Conservation (phyloP, 2,113 vertebrate species). For the Climacteris rufus region DNA sequence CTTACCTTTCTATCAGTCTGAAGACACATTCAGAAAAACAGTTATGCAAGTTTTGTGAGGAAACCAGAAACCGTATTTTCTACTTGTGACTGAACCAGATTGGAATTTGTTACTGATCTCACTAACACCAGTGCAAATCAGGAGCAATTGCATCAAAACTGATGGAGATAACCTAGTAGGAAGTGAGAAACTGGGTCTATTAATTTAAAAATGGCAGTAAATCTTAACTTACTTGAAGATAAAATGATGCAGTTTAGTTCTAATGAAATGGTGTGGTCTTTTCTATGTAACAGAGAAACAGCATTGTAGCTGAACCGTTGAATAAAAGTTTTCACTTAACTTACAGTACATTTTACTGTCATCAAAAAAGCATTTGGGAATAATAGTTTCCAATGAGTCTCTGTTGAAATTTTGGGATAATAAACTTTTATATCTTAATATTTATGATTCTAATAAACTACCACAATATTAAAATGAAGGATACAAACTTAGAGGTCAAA, state of each 20-base stretch:
- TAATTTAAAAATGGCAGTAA: neutral
- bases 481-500: constrained; percentile 66
- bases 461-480: constrained; percentile 63
- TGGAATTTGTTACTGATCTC: neutral
- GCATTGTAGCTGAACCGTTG: neutral
- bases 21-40: neutral
- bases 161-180: neutral
- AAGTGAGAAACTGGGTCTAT: neutral
- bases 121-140: neutral
- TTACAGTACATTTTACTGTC: constrained; percentile 61
- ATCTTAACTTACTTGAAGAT: neutral
- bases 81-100: neutral
- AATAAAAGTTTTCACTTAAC: constrained; percentile 50
- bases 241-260: neutral
- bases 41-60: neutral
- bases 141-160: neutral
- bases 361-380: constrained; percentile 51
- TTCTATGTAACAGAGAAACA: constrained; percentile 4
- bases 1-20: neutral
- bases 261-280: neutral
- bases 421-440: constrained; percentile 66
- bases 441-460: constrained; percentile 72
- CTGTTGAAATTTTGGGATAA: constrained; percentile 54
- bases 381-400: constrained; percentile 37
- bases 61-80: neutral